Base-by-base conservation (phyloP, 2,113 vertebrate genomes). In the Nothobranchius kuhntae region DNA sequence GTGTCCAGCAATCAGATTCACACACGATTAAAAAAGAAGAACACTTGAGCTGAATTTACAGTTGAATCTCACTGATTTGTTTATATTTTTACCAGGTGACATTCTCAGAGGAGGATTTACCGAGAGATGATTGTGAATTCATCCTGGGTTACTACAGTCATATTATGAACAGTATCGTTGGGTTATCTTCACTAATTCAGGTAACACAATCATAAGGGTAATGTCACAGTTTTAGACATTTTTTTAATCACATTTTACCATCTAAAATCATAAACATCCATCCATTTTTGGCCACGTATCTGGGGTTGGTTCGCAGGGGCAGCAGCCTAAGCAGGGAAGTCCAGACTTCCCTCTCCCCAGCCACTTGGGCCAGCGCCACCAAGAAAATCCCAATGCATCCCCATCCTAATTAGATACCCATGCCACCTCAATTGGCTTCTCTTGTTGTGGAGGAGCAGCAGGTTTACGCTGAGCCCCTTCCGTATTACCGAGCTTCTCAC, bases 81-180 rank as follows among this genome's bases (percentile, higher is more conserved):
- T 12, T 38, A 44, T 13, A 21, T 11, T 53, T 30, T 42, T 55
- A 11, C 7, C 65, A 99, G 98, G 95, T 98, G 79, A 89, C 88
- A 3, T 98, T 99, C 86, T 81, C 94, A 4, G 98, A 98, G 73
- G 98, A 99, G 65, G 93, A 94, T 0, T 77, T 99, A 68, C 98
- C 98, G 1, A 94, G 94, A 85, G 95, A 95, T n/a, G 94, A 94
- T 0, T 95, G 96, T 24, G 95, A 98, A 75, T 99, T 96, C 85
- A 95, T 98, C 67, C 91, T 99, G 1, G 96, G 95, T 24, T 99
- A 96, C 88, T 98, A 96, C 76, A 97, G 98, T 84, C 93, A 96
- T 81, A 94, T 88, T 48, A 94, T 91, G 84, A 95, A 93, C 89
- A 95, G 91, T 74, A 94, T 99, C 0, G 95, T 95, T n/a, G 97